Conservation (phyloP, 2,888 invertebrate genomes). For the Julus scanicus region DNA sequence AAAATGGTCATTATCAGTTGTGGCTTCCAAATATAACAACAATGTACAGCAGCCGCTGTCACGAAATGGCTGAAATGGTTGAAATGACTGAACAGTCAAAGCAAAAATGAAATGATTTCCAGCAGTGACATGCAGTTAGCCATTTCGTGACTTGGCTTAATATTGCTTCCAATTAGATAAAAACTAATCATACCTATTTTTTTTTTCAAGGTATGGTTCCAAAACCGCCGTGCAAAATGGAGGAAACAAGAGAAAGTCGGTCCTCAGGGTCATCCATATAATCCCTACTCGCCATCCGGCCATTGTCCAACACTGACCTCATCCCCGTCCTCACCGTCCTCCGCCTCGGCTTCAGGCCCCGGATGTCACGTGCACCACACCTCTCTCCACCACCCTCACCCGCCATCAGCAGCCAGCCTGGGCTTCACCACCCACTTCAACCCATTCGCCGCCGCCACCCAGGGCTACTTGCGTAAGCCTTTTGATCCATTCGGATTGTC, state of each 20-base stretch:
- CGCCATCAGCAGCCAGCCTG: neutral
- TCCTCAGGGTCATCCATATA: slow-evolving; percentile 89
- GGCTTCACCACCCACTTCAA: slow-evolving; percentile 25
- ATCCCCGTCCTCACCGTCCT: slow-evolving; percentile 49
- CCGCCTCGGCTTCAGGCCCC: slow-evolving; percentile 46
- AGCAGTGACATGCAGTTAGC: no score
- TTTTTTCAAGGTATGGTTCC: slow-evolving; percentile 84
- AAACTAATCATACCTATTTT: neutral
- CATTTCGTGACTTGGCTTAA: no score
- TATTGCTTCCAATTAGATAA: no score
- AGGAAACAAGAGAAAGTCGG: slow-evolving; percentile 93
- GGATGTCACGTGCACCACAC: slow-evolving; percentile 52
- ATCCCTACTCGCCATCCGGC: slow-evolving; percentile 73
- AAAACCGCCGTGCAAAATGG: slow-evolving; percentile 92
- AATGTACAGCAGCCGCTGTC: no score
- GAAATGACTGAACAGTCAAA: no score
- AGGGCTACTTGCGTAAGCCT: slow-evolving; percentile 56
- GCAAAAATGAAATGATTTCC: no score
- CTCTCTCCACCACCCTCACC: slow-evolving; percentile 26
- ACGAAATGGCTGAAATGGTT: no score
- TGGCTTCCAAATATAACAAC: no score
- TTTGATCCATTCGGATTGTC: slow-evolving; percentile 55
- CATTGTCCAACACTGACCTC: slow-evolving; percentile 55
- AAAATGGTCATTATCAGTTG: no score
- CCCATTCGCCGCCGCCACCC: neutral